Conservation (phyloP, 2,888 invertebrate genomes). For the Nebria salina region DNA sequence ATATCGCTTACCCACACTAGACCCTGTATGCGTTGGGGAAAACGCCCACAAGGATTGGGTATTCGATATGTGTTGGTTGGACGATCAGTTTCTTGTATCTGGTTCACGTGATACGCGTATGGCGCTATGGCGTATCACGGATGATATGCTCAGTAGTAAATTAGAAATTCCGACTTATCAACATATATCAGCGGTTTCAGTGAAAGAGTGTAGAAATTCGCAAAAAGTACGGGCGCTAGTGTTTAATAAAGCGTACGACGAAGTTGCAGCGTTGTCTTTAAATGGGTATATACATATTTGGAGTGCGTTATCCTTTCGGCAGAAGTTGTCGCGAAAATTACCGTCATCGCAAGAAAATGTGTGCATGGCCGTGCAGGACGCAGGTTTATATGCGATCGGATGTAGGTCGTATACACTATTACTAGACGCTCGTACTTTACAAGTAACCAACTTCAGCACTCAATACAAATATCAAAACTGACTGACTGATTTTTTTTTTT, state of each 20-base stretch:
- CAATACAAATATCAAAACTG: not conserved
- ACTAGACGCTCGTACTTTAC: constrained; percentile 88
- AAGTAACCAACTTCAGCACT: constrained; percentile 60
- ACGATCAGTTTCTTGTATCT: constrained; percentile 94
- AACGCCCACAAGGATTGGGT: constrained; percentile 91
- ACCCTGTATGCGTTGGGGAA: constrained; percentile 94
- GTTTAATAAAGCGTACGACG: constrained; percentile 85
- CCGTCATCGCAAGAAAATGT: constrained; percentile 93
- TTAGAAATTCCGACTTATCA: constrained; percentile 65
- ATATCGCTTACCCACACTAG: constrained; percentile 89
- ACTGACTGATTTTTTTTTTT: not conserved
- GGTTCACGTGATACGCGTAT: constrained; percentile 92
- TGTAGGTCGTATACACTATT: constrained; percentile 92
- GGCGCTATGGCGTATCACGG: constrained; percentile 86
- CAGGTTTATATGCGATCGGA: constrained; percentile 91
- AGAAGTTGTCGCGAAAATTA: constrained; percentile 86
- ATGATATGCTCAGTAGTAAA: constrained; percentile 60
- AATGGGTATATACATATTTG: constrained; percentile 96
- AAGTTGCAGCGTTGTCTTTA: constrained; percentile 89
- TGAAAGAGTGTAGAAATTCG: constrained; percentile 82
- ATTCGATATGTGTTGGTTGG: constrained; percentile 94
- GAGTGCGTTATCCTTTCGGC: constrained; percentile 88
- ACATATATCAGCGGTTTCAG: constrained; percentile 74
- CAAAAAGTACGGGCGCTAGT: constrained; percentile 82
- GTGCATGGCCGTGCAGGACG: constrained; percentile 87